These are phyloP conservation scores for Apotomis turbidana DNA, from an alignment of 2,888 invertebrate genomes.

Conservation along the genomic window DNA sequence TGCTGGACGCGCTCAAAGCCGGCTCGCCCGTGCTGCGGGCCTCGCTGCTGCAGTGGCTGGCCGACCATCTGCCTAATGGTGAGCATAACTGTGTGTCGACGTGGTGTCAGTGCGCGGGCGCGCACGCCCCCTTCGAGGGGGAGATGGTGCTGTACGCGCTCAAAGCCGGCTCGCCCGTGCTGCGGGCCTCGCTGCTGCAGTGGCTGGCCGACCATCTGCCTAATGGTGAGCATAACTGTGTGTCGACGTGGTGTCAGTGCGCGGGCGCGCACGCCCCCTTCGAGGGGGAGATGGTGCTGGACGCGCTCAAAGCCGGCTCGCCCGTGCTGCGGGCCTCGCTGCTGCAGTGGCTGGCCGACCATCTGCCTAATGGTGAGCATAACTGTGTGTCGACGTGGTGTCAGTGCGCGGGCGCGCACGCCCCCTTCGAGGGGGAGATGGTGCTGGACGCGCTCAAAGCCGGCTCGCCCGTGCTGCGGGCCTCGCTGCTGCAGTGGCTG, in stretches of 20 bases:
- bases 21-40: conserved; percentile 93
- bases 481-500: conserved; percentile 94
- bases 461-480: conserved; percentile 92
- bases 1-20: conserved; percentile 92
- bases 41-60: conserved; percentile 94
- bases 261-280: conserved; percentile 89
- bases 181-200: conserved; percentile 91
- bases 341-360: conserved; percentile 93
- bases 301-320: conserved; percentile 93
- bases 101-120: conserved; percentile 92
- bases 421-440: conserved; percentile 93
- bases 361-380: conserved; percentile 87
- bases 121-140: conserved; percentile 89
- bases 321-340: conserved; percentile 92
- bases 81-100: conserved; percentile 86
- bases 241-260: conserved; percentile 93
- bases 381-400: conserved; percentile 91
- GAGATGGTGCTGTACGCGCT: conserved; percentile 96
- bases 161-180: conserved; percentile 91
- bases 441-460: conserved; percentile 92
- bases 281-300: conserved; percentile 94
- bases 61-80: conserved; percentile 90
- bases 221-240: conserved; percentile 82
- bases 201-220: conserved; percentile 94
- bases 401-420: conserved; percentile 89